Conservation (phyloP, 2,113 vertebrate species). For the Brachyistius frenatus region DNA sequence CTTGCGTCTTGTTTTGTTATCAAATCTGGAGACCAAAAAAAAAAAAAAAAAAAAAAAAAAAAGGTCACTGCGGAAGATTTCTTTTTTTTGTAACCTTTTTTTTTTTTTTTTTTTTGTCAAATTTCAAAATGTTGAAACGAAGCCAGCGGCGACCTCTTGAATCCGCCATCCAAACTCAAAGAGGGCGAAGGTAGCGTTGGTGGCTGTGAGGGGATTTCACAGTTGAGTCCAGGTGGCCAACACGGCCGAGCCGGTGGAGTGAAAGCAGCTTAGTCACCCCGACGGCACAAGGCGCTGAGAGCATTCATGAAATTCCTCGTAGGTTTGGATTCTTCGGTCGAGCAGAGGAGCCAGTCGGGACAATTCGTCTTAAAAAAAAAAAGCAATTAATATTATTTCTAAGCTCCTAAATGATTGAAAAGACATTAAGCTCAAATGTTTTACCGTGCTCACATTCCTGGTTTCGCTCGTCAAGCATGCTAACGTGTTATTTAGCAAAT, state of each 20-base stretch:
- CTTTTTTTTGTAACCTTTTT: no score
- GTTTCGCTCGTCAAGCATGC: no score
- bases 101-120: no score
- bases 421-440: no score
- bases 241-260: constrained; percentile 34
- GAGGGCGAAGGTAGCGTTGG: not conserved
- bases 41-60: not conserved
- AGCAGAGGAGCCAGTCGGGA: not conserved
- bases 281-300: constrained; percentile 39
- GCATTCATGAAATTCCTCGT: constrained; percentile 51
- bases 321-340: constrained; percentile 40
- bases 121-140: no score
- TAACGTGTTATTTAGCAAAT: no score
- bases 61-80: not conserved
- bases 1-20: constrained; percentile 28
- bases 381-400: no score
- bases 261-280: constrained; percentile 56
- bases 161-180: constrained; percentile 13
- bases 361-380: no score
- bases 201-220: constrained; percentile 48
- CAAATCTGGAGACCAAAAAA: not conserved
- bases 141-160: constrained; percentile 11
- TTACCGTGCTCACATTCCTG: no score
- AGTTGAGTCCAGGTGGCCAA: constrained; percentile 32
- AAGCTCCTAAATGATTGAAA: no score